Base-by-base conservation (phyloP, 53 echinoderm and acorn worm species). In the Pentamera pediparva region DNA sequence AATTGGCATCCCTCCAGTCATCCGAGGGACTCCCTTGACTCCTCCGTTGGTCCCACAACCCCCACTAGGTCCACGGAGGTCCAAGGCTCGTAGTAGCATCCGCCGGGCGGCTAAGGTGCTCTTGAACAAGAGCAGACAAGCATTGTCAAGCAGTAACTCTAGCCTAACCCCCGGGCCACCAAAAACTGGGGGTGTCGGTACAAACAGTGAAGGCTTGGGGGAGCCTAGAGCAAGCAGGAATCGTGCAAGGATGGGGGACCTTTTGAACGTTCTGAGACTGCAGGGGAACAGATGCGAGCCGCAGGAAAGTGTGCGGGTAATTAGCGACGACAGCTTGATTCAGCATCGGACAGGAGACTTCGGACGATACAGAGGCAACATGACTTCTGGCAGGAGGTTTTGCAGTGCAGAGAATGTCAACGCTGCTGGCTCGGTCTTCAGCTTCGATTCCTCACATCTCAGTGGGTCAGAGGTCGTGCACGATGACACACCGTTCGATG, bases 81-180 rank as follows among this genome's bases (percentile, higher is more conserved):
- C 94, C 11, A 65, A 77, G 69, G 87, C 89, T 12, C 64, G 90
- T 6, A 84, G 94, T 40, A 94, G 87, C 21, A 70, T 94, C 24
- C 90, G 94, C 0, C 67, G 87, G 18, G 94, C 94, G 5, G 94
- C 94, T 0, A 86, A 90, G 33, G 75, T 84, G 64, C 83, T 94
- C 8, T 79, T 94, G 32, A 87, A 85, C 51, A 90, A 80, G 5
- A 94, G 87, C 47, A 61, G 87, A 26, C 90, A 90, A 70, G 90
- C 80, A 61, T 35, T 87, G 51, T 94, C 94, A 0, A 85, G 83
- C 17, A 72, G 55, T 72, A 45, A 67, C 45, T 67, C 67, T 28
- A 67, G 45, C 41, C 25, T 67, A n/a, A 30, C 67, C 12, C 8
- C 40, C 0, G 15, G 13, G 30, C 41, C 45, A 4, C 39, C 79